phyloP scores from a whole-genome alignment of 1,140 invertebrate species.

The Trichoplusia ni region DNA sequence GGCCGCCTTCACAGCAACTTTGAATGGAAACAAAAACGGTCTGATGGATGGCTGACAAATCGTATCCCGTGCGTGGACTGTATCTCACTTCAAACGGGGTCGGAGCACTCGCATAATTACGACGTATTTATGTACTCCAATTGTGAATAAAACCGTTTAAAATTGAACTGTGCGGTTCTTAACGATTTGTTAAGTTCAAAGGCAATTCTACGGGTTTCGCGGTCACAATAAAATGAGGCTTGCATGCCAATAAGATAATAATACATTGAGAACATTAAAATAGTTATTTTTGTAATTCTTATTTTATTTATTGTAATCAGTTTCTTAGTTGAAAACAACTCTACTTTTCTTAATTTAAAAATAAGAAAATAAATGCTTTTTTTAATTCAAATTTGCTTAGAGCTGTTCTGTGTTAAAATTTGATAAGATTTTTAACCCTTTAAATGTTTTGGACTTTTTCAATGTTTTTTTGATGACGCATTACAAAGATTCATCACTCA shows the following conservation, averaged over 20 bases:
- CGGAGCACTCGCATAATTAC: slow-evolving; percentile 9
- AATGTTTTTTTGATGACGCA: not conserved
- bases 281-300: too few relatives aligned
- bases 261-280: too few relatives aligned
- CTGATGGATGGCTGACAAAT: slow-evolving; percentile 42
- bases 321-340: too few relatives aligned
- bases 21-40: slow-evolving; percentile 44
- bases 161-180: not conserved
- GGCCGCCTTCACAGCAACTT: slow-evolving; percentile 40
- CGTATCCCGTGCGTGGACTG: slow-evolving; percentile 5
- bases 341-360: too few relatives aligned
- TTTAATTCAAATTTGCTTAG: too few relatives aligned
- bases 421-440: too few relatives aligned
- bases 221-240: not conserved
- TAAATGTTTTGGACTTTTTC: too few relatives aligned
- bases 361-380: too few relatives aligned
- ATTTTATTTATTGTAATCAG: too few relatives aligned
- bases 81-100: slow-evolving; percentile 11
- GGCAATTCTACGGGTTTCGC: not conserved
- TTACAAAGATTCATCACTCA: slow-evolving; percentile 8
- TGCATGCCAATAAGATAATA: too few relatives aligned
- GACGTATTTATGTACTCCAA: slow-evolving; percentile 6
- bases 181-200: not conserved
- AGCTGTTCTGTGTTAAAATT: too few relatives aligned
- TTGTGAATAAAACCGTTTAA: not conserved